A percentile compares a stretch with the other conserved stretches of the same genome.
These are phyloP conservation scores for Laterallus jamaicensis DNA, from an alignment of 2,113 vertebrate genomes.

Conservation along the genomic window DNA sequence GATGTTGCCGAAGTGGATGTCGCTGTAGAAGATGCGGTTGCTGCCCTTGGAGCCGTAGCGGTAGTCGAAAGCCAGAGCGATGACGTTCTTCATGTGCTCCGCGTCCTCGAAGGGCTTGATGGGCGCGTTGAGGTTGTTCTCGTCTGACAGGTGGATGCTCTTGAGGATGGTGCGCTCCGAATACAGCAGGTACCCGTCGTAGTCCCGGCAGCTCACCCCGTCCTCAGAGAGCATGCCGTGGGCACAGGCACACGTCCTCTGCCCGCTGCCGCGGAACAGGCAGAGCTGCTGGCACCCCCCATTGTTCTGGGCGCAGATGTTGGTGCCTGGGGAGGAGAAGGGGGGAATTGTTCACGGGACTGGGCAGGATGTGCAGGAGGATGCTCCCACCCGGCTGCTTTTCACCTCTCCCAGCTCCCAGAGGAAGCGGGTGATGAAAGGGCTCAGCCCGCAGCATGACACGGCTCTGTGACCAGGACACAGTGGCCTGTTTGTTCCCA, in stretches of 20 bases:
- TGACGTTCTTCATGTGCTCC: slow-evolving; percentile 98
- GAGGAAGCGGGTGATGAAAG: not conserved
- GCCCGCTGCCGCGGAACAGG: slow-evolving; percentile 82
- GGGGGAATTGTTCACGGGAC: not conserved
- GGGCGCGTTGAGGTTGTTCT: slow-evolving; percentile 93
- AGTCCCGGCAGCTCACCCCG: slow-evolving; percentile 87
- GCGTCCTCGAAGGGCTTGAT: slow-evolving; percentile 97
- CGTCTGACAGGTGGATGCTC: slow-evolving; percentile 94
- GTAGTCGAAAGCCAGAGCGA: slow-evolving; percentile 94
- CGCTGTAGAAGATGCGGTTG: slow-evolving; percentile 96
- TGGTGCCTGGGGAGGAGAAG: slow-evolving; percentile 81
- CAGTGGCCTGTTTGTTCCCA: accelerated
- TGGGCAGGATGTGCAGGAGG: not conserved
- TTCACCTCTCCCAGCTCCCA: accelerated
- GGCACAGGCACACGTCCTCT: slow-evolving; percentile 90
- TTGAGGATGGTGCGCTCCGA: slow-evolving; percentile 97
- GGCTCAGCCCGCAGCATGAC: accelerated
- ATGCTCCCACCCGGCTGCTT: accelerated
- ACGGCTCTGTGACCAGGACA: accelerated
- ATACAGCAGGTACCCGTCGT: slow-evolving; percentile 94
- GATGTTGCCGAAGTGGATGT: slow-evolving; percentile 99
- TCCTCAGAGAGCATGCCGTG: slow-evolving; percentile 95
- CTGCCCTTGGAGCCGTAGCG: slow-evolving; percentile 83
- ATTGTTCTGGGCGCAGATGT: slow-evolving; percentile 88
- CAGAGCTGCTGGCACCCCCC: slow-evolving; percentile 95